phyloP scores from a whole-genome alignment of 2,888 invertebrate genomes.

The Pinctada fucata region DNA sequence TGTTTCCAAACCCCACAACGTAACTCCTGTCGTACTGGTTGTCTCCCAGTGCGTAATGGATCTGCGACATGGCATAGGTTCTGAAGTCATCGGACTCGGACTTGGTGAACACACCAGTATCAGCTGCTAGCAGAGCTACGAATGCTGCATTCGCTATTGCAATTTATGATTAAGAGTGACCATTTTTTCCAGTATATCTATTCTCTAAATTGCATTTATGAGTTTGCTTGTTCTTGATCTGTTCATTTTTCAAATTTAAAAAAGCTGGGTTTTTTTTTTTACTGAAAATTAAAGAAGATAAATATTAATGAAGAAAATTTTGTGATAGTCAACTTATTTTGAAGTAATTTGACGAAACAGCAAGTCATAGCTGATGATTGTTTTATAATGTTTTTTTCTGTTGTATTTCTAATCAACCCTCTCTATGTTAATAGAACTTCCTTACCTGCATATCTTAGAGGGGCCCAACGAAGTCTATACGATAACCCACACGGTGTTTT shows the following conservation, averaged over 20 bases:
- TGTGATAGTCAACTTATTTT: too few species aligned
- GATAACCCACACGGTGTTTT: slow-evolving; percentile 69
- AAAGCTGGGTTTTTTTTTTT: too few species aligned
- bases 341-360: too few species aligned
- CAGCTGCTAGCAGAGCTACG: slow-evolving; percentile 33
- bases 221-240: not conserved
- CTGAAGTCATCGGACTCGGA: slow-evolving; percentile 15
- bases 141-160: slow-evolving; percentile 26
- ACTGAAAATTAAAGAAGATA: too few species aligned
- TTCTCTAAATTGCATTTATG: not conserved
- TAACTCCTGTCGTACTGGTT: slow-evolving; percentile 57
- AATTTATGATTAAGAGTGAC: not conserved
- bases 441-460: slow-evolving; percentile 66
- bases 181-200: not conserved
- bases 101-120: slow-evolving; percentile 11
- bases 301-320: too few species aligned
- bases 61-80: slow-evolving; percentile 60
- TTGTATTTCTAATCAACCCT: too few species aligned
- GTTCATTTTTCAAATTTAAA: too few species aligned
- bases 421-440: too few species aligned
- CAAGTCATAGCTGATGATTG: too few species aligned
- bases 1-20: slow-evolving; percentile 65
- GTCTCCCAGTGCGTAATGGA: slow-evolving; percentile 63
- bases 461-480: slow-evolving; percentile 66
- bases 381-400: too few species aligned